phyloP scores from a whole-genome alignment of 2,797 vertebrate species.

The Pygocentrus nattereri region DNA sequence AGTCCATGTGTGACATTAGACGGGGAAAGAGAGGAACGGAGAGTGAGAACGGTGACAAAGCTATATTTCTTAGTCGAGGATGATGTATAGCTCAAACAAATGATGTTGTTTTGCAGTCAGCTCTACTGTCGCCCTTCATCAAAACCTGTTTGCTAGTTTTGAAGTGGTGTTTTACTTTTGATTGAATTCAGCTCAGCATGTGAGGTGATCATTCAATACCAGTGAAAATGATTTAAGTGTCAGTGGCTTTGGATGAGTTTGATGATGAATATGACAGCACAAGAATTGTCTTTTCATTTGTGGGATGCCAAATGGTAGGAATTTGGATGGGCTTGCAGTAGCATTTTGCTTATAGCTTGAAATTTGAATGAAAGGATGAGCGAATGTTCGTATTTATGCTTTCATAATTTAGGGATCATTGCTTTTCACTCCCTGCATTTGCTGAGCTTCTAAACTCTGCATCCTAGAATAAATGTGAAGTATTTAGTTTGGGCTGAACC shows the following conservation, averaged over 20 bases:
- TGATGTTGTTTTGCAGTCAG: conserved; percentile 52
- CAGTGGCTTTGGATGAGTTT: conserved; percentile 50
- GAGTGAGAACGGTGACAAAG: conserved; percentile 28
- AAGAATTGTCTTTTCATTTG: conserved; percentile 16
- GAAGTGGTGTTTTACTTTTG: conserved; percentile 55
- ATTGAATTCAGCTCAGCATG: conserved; percentile 60
- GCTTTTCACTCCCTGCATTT: neutral
- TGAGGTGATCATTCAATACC: conserved; percentile 57
- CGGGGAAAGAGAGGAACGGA: conserved; percentile 36
- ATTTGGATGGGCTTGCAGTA: conserved; percentile 3
- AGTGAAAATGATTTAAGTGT: conserved; percentile 49
- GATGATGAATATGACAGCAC: conserved; percentile 51
- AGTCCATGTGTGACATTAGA: conserved; percentile 16
- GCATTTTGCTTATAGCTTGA: neutral
- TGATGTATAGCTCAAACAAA: conserved; percentile 49
- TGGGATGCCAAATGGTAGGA: conserved; percentile 11
- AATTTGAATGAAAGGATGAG: conserved; percentile 12
- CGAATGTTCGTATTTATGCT: conserved; percentile 15
- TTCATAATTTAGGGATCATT: neutral
- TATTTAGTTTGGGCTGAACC: neutral
- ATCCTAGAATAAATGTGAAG: neutral
- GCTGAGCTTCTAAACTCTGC: neutral
- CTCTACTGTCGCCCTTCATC: conserved; percentile 49
- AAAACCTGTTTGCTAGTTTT: conserved; percentile 59
- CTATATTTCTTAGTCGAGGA: conserved; percentile 43